Base-by-base conservation (phyloP, 1,140 invertebrate species). In the Drosophila pseudoobscura region DNA sequence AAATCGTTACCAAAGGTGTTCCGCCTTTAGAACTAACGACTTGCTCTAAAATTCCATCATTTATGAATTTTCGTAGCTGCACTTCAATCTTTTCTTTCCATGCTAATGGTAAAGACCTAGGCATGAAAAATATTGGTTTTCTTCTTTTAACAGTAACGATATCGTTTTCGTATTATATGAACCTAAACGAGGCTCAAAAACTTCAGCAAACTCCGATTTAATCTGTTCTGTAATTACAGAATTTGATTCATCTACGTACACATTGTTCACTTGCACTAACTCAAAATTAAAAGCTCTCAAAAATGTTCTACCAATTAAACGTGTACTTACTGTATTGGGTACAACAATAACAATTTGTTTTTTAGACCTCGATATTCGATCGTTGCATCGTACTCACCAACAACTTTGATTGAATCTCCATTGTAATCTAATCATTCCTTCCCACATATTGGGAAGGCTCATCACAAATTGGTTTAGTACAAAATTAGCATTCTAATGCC, bases 1-100 rank as follows among this genome's bases (percentile, higher is more conserved):
- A 73, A 0, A 91, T 82, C 4, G 80, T 74, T 2, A 92, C 85
- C 13, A 92, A 78, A 1, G 92, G 92, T 17, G 92, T 75, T n/a
- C 84, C 90, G 89, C 90, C 92, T 29, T 92, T 71, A 11, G 79
- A 80, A 13, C 56, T 45, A 17, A 76, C 52, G 6, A 92, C 77
- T 15, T 62, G 69, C 50, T 61, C 22, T 24, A 24, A 24, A 24
- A 24, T 24, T 24, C 22, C 22, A 24, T 24, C 22, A 3, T 24
- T 2, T 3, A 24, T 24, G 22, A 3, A 24, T 24, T 24, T 2
- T 24, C 22, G 22, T 24, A 24, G 3, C 4, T 2, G 22, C 22
- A 4, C 4, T 24, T 24, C 22, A 3, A 24, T 24, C 22, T 24
- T 24, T 24, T 24, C 22, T 24, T 24, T 24, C 22, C 22, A 24